phyloP scores from a whole-genome alignment of 2,888 invertebrate genomes.

The Proisotoma minuta region DNA sequence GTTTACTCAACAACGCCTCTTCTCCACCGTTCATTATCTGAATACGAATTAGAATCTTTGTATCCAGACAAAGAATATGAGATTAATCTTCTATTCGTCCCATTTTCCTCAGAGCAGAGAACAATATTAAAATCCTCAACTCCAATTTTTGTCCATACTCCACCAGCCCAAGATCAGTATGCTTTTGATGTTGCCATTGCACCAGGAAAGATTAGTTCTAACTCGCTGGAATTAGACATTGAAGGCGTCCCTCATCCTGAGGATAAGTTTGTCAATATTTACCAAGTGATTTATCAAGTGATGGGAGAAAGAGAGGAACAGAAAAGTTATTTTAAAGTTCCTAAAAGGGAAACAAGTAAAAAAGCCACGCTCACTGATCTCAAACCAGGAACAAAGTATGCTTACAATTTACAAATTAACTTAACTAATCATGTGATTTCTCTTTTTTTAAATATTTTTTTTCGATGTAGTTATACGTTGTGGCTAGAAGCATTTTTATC shows the following conservation, averaged over 20 bases:
- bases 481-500: constrained; percentile 87
- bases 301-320: constrained; percentile 66
- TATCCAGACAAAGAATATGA: constrained; percentile 75
- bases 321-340: constrained; percentile 68
- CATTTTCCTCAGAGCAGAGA: constrained; percentile 67
- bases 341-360: constrained; percentile 66
- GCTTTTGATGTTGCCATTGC: constrained; percentile 75
- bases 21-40: constrained; percentile 74
- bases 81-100: constrained; percentile 75
- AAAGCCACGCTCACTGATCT: constrained; percentile 64
- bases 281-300: constrained; percentile 76
- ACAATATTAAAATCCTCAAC: constrained; percentile 72
- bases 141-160: constrained; percentile 66
- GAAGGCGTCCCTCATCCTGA: constrained; percentile 80
- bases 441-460: not conserved
- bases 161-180: constrained; percentile 71
- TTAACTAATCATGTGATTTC: not conserved
- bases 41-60: constrained; percentile 70
- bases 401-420: not conserved
- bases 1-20: constrained; percentile 79
- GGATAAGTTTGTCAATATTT: constrained; percentile 84
- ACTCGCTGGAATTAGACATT: constrained; percentile 74
- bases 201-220: constrained; percentile 68
- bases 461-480: constrained; percentile 64
- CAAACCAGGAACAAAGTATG: constrained; percentile 64